Evolutionary conservation across 2,113 vertebrate genomes (phyloP), one percentile per base, ranked within the genome.

Genomic region (Conger conger): DNA sequence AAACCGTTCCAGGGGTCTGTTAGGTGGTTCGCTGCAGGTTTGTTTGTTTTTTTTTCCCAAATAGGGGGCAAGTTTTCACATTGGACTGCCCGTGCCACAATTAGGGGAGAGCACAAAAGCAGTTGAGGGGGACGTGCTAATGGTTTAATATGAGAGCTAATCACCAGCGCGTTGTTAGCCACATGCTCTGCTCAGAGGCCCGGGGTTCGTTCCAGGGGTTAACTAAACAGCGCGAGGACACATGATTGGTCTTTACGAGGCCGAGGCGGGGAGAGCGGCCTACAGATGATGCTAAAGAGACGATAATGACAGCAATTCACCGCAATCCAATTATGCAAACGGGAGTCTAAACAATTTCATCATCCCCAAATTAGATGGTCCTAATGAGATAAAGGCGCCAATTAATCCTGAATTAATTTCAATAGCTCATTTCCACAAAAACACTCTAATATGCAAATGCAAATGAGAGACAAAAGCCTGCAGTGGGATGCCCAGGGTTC

Each of bases 371-470:
- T 99, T 98, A 97, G 97, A 98, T 98, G 96, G 97, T 97, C 95
- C 97, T 99, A 99, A 99, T 97, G 97, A 99, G 97, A 98, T 99
- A 99, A 99, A 99, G 97, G 98, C 97, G 97, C 97, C 97, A 99
- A 99, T 99, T 99, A 99, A 99, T 99, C 98, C 97, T 97, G 96
- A 95, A 97, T 97, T 99, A 99, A 99, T 98, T 98, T 97, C 96
- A 94, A 96, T 93, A 96, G 96, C 95, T 94, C 95, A 94, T 97
- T 97, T 97, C 96, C 96, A 93, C 96, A 96, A 99, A 93, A 99
- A 97, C 96, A 97, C 96, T 96, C 96, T 97, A 97, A 97, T 97
- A 97, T 97, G 96, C 95, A 96, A 96, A 96, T 96, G 96, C 96
- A 97, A 97, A 98, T 96, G 96, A 96, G 95, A 95, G 95, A 92